Base-by-base conservation (phyloP, 1,140 invertebrate species). In the Drosophila lacertosa region DNA sequence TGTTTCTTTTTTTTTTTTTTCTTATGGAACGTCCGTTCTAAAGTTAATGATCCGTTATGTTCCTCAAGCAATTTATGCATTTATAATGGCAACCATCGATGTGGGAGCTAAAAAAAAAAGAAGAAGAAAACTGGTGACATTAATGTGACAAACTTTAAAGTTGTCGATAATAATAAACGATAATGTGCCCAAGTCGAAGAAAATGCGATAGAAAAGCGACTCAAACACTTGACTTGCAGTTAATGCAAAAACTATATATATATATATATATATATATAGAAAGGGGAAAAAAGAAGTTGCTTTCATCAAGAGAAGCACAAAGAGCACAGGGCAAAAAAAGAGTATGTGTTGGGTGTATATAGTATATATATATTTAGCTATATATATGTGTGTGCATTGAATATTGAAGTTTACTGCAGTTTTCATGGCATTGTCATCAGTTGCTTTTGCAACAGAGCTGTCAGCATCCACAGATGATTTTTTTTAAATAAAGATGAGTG, bases 141-240 rank as follows among this genome's bases (percentile, higher is more conserved):
- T 67, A 80, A 72, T 67, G 66, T 57, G 74, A 42, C 47, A 62
- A 76, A 65, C 70, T 73, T 82, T 40, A 37, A 77, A 45, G 42
- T 37, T 65, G 48, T 57, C 71, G 60, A 69, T 74, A 58, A 74
- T 74, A 62, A 78, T 74, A 74, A 81, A 73, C 73, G 58, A 68
- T 80, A 73, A 73, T 76, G 70, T 55, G 55, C 33, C 10, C 44
- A 42, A 45, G 51, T 26, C 35, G 35, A 37, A 16, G 51, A 20
- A 59, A 13, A 40, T 22, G 26, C 35, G 42, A 20, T 50, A 9
- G 37, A 29, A 2, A 22, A 48, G 13, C 47, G 60, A 11, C 32
- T 26, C 24, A 54, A 11, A 13, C 57, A 55, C 67, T 73, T 48
- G 39, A 62, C 22, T 77, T 66, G 60, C 60, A 72, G 48, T 77